A percentile compares a stretch with the other conserved stretches of the same genome.
Conservation (phyloP, 2,797 vertebrate species). For the Momotus momota region DNA sequence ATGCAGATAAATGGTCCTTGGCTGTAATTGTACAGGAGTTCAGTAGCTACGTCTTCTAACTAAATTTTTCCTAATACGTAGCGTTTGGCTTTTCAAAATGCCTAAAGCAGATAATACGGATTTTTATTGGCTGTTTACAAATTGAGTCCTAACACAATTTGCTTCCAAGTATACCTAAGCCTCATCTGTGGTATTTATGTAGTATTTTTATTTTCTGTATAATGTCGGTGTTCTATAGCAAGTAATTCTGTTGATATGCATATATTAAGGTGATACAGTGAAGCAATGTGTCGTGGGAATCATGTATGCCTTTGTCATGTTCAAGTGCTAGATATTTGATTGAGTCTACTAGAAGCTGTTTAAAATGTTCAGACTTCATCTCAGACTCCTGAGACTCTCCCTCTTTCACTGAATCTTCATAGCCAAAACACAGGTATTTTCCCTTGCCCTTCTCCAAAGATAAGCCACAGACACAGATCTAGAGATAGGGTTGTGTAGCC, state of each 20-base stretch:
- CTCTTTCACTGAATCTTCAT: background rate
- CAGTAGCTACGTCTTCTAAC: background rate
- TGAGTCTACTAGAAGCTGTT: background rate
- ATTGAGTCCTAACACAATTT: background rate
- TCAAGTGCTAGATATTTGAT: background rate
- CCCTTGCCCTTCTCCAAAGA: background rate
- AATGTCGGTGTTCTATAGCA: background rate
- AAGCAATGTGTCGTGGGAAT: rapidly evolving
- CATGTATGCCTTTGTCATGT: background rate
- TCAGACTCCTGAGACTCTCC: background rate
- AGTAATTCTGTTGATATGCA: background rate
- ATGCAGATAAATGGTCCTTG: background rate
- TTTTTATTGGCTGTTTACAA: background rate
- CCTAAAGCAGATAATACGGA: background rate
- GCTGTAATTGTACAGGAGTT: background rate
- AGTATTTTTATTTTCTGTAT: background rate
- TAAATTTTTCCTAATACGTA: background rate
- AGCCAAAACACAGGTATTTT: background rate
- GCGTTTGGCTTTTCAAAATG: background rate
- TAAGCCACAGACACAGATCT: rapidly evolving
- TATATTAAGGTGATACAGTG: background rate
- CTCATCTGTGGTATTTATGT: background rate
- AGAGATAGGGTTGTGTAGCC: rapidly evolving
- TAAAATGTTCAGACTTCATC: background rate
- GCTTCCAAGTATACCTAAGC: background rate